Base-by-base conservation (phyloP, 2,888 invertebrate species). In the Ichneumoninae sp. region DNA sequence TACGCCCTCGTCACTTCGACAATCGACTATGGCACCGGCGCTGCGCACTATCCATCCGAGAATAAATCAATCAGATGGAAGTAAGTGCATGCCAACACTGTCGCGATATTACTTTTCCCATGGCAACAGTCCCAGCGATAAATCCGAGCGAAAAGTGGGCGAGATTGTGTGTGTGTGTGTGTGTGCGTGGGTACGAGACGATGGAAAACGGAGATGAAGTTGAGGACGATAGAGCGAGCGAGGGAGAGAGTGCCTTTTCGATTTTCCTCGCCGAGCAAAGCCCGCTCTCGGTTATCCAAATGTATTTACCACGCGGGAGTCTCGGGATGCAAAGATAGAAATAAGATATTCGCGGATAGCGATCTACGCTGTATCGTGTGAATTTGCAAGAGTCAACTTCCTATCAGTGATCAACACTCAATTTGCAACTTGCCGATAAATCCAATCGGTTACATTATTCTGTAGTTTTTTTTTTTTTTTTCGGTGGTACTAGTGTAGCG, bases 61-160 rank as follows among this genome's bases (percentile, higher is more conserved):
- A 69, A 84, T 84, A 86, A 86, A 82, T 84, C 86, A 84, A 86
- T 86, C 82, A 75, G 76, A 82, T 82, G 82, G 80, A 85, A 86
- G 82, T 85, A 78, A 86, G 76, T 83, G 84, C 33, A 71, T 66
- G 68, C 78, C 80, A 83, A 82, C 80, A 83, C 47, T 57, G 66
- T 54, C 78, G 75, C 78, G 82, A 84, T 83, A 86, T 86, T 86
- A 83, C 80, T 82, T 86, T 82, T 84, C 77, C 78, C 80, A 75
- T 86, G 82, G 86, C 82, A 85, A 85, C 84, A 82, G 84, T 84
- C 77, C 57, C 80, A 44, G 47, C 57, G 84, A 78, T 74, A 75
- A 84, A 82, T 74, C 82, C 52, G 68, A 71, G 81, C 40, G 68
- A 78, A 62, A 81, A 75, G 75, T 66, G 47, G 52, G 60, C 74